Evolutionary conservation across 2,888 invertebrate genomes (phyloP).

Genomic region (Quadroppia sp.): DNA sequence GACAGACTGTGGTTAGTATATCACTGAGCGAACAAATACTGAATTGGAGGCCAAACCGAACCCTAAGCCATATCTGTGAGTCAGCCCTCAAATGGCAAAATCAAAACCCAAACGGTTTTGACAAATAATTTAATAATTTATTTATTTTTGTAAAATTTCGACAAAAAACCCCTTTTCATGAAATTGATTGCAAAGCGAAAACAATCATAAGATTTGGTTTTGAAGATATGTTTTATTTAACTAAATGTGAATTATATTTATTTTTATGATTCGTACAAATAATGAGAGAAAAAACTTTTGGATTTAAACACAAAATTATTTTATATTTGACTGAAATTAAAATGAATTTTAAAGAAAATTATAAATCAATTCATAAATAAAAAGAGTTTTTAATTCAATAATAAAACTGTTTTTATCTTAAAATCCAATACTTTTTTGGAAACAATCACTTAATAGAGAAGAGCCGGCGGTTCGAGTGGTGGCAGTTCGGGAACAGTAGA

Average conservation of each 20-base stretch:
- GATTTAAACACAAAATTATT: too few relatives aligned
- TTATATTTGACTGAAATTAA: too few relatives aligned
- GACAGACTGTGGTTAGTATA: slow-evolving; percentile 77
- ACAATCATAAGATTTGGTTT: too few relatives aligned
- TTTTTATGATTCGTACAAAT: too few relatives aligned
- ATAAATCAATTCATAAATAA: neutral
- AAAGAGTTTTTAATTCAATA: neutral
- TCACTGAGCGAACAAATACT: slow-evolving; percentile 68
- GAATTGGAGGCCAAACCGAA: slow-evolving; percentile 72
- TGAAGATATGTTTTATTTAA: too few relatives aligned
- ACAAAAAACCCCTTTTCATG: too few relatives aligned
- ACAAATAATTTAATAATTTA: neutral
- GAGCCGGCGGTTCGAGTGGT: slow-evolving; percentile 41
- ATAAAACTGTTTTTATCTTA: neutral
- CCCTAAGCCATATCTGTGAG: slow-evolving; percentile 77
- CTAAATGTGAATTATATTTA: too few relatives aligned
- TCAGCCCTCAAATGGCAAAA: slow-evolving; percentile 87
- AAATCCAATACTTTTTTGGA: neutral
- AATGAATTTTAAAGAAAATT: too few relatives aligned
- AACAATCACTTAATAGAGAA: slow-evolving; percentile 34
- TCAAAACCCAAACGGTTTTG: slow-evolving; percentile 68
- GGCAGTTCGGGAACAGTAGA: slow-evolving; percentile 39
- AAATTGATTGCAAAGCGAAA: too few relatives aligned
- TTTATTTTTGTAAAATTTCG: neutral
- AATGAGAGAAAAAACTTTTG: too few relatives aligned